Base-by-base conservation (phyloP, 2,113 vertebrate genomes). In the Cranoglanis bouderius region DNA sequence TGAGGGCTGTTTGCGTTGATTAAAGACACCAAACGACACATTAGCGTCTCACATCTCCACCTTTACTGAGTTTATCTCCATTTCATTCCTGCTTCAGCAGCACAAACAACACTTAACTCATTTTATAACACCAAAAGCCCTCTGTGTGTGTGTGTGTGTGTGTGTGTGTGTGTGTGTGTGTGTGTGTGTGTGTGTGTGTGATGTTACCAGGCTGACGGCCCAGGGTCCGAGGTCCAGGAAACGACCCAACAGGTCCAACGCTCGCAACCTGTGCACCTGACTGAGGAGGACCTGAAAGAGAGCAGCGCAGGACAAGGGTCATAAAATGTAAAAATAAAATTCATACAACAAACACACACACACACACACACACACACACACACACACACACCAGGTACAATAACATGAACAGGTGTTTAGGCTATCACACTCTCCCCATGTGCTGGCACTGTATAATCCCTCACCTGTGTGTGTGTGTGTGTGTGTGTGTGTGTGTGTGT, bases 201-300 rank as follows among this genome's bases (percentile, higher is more conserved):
- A 3, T 89, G 92, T 0, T 77, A 99, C 98, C 97, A 99, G 93
- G 92, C 98, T 99, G 83, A 99, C 98, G 0, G 98, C 98, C 98
- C 98, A 99, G 59, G 98, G 98, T 4, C 98, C 98, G 91, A 99
- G 95, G 94, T 99, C 98, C 95, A 99, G 91, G 91, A 99, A 99
- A 16, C 96, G 94, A 1, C 98, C 98, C 40, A 99, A 96, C 92
- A 99, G 92, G 89, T 99, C 98, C 32, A 99, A 95, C 2, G 98
- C 98, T 82, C 98, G 94, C 85, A 99, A 95, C 26, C 98, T 96
- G 92, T 99, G 98, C 72, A 99, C 98, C 91, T 99, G 98, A 93
- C 98, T 99, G 53, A 99, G 94, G 92, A 99, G 96, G 85, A 99
- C 98, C 98, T 99, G 94, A n/a, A 87, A 93, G 55, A 94, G 87